Evolutionary conservation across 1,140 invertebrate species (phyloP), one percentile per base, ranked within the genome.

Genomic region (Colletes latitarsis): DNA sequence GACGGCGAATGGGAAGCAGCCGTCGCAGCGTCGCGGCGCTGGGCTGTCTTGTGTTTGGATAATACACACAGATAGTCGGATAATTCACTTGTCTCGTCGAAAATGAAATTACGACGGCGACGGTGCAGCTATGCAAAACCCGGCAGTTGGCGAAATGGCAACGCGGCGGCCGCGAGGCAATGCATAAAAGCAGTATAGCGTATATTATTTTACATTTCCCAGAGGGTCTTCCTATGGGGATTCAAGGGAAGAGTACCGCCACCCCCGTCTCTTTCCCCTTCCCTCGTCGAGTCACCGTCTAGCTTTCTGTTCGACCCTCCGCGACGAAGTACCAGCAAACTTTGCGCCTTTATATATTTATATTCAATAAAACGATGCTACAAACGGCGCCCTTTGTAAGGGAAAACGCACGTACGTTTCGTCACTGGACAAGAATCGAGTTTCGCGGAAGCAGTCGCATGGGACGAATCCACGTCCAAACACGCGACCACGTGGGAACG

Each of bases 181-280:
- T 76, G 82, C 84, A 86, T 83, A 83, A 86, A 87, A 86, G 84
- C 78, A 87, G 87, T 85, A 86, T 81, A 62, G 73, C 79, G 88
- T 83, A 88, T 90, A 92, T 91, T 92, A 92, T 92, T 92, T 91
- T 91, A 88, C 89, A 90, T 88, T 85, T 89, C 87, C 91, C 88
- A 81, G 73, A 82, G 82, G 89, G 81, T 76, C 68, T 19, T 67
- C 53, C 68, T 72, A 63, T 55, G 58, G 78, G 62, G 30, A 73
- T 71, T 62, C 69, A 41, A 53, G 49, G 14, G 69, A 55, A 12
- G 53, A 64, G 77, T 55, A n/a, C 39, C 10, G 21, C 39, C 53
- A 67, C 60, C 68, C 30, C 70, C 60, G 53, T 49, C 64, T 82
- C 64, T 49, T 74, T 74, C 46, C 49, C 60, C 17, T 17, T 39